These are phyloP conservation scores for Diarsia mendica DNA, from an alignment of 2,888 invertebrate species.

Conservation along the genomic window DNA sequence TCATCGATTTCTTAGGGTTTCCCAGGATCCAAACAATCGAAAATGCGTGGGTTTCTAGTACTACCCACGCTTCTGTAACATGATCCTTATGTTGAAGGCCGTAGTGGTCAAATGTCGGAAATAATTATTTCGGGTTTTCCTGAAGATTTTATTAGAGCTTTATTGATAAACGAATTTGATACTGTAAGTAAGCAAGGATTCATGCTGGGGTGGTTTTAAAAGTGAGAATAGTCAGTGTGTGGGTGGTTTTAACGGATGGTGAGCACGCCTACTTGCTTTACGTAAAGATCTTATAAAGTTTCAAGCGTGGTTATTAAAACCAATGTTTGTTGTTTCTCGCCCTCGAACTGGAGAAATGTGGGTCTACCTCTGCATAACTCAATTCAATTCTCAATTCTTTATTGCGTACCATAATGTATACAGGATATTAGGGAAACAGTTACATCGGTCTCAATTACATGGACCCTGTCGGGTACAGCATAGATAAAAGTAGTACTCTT, in stretches of 20 bases:
- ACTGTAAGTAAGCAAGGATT: neutral
- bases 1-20: neutral
- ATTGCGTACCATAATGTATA: too few species aligned
- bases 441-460: too few species aligned
- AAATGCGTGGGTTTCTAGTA: neutral
- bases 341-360: neutral
- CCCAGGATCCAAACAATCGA: neutral
- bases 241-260: neutral
- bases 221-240: neutral
- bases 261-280: neutral
- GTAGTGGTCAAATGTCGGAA: neutral
- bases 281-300: constrained; percentile 1
- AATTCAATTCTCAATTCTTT: too few species aligned
- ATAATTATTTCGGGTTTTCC: constrained; percentile 8
- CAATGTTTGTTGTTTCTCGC: neutral
- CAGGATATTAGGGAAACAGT: too few species aligned
- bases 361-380: neutral
- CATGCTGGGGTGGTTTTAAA: neutral
- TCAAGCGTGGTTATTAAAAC: neutral
- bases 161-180: neutral
- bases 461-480: too few species aligned
- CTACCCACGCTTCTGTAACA: constrained; percentile 15
- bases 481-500: too few species aligned
- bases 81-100: neutral
- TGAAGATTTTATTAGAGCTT: neutral